These are phyloP conservation scores for Tretioscincus oriximinensis DNA, from an alignment of 2,113 vertebrate genomes.

Conservation along the genomic window DNA sequence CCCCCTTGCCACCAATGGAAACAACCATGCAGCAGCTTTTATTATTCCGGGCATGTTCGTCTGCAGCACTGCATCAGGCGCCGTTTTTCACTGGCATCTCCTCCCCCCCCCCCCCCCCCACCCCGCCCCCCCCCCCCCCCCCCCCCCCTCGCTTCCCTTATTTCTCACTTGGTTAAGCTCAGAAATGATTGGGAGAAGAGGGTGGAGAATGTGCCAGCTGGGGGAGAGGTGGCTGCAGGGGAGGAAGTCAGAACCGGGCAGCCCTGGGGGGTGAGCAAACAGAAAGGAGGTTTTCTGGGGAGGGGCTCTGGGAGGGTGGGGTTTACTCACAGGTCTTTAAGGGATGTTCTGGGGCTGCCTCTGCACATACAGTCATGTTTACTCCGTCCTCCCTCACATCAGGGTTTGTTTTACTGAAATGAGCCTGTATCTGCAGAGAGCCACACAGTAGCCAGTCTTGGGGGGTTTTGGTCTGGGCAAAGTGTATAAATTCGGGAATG, in stretches of 20 bases:
- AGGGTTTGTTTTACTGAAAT: background rate
- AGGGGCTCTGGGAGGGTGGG: background rate
- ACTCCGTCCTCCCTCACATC: background rate
- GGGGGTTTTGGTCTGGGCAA: background rate
- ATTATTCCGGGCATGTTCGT: conserved; percentile 69
- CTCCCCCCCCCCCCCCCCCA: background rate
- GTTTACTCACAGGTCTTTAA: background rate
- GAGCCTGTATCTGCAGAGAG: background rate
- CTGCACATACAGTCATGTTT: background rate
- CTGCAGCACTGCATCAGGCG: conserved; percentile 52
- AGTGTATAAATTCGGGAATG: no score
- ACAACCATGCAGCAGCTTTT: conserved; percentile 42
- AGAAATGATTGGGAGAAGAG: conserved; percentile 5
- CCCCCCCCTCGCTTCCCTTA: background rate
- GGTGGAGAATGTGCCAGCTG: background rate
- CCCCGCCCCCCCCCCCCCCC: background rate
- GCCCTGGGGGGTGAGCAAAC: background rate
- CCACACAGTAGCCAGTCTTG: background rate
- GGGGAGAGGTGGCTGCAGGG: background rate
- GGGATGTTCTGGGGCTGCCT: no score
- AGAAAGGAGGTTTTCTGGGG: background rate
- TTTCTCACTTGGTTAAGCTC: conserved; percentile 24
- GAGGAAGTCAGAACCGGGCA: background rate
- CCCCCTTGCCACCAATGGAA: background rate
- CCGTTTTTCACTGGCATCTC: conserved; percentile 42